Base-by-base conservation (phyloP, 2,888 invertebrate species). In the Lampropteryx suffumata region DNA sequence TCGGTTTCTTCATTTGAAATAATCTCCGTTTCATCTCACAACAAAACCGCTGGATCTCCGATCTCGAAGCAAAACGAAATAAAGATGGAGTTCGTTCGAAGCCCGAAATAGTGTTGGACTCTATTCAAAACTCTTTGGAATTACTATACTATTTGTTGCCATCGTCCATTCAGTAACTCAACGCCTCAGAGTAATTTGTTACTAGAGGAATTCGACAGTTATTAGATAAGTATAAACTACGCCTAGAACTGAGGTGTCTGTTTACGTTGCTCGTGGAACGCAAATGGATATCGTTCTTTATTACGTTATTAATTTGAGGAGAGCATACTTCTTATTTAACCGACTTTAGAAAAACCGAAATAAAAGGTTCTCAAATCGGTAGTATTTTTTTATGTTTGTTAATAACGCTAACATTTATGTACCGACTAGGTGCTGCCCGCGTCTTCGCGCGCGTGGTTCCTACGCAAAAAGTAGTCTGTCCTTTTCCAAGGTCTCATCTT, bases 81-180 rank as follows among this genome's bases (percentile, higher is more conserved):
- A 82, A 82, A 52, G 34, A 78, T 55, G 79, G 78, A 83, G 84
- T 86, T 86, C 88, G 77, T 81, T 79, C 79, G 69, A 71, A 61
- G 81, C 84, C 88, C 71, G 65, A 87, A 90, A 90, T 90, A 90
- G 85, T 79, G 55, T 88, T 90, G 90, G 90, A 89, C 83, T 79
- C 80, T 80, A 89, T 87, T 89, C 90, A 90, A 90, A 87, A 88
- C 86, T 86, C 82, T 82, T 84, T 64, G 87, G 88, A 88, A 89
- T 89, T 84, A 86, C 86, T 82, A 79, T 60, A 81, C 86, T 84
- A 88, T 88, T 87, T 85, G 85, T 86, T 82, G 65, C 76, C 65
- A 70, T 70, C 79, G 76, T 71, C 83, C 89, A 90, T 90, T 90
- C 89, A 90, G 86, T 85, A 88, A 83, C 81, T 87, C 87, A 85